A percentile compares a stretch with the other conserved stretches of the same genome.
Evolutionary conservation across 2,888 invertebrate genomes (phyloP).

Genomic region (Drosophila anomalata): DNA sequence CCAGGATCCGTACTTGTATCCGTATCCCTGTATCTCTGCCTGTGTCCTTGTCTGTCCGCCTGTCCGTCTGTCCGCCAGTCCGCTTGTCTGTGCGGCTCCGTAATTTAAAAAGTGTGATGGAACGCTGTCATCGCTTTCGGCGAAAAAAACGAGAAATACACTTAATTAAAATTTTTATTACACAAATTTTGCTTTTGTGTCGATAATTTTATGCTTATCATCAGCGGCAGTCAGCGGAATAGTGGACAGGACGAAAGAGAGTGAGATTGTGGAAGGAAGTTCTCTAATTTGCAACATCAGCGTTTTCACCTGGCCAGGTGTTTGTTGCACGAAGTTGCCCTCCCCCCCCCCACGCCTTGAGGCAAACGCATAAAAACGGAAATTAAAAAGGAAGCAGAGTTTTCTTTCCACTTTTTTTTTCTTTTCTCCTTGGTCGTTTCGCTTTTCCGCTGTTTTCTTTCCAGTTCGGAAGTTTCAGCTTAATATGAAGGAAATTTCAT

Average conservation of each 20-base stretch:
- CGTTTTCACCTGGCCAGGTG: conserved; percentile 35
- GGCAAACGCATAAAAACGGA: conserved; percentile 68
- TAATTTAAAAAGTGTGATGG: conserved; percentile 44
- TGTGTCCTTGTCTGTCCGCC: neutral
- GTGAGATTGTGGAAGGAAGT: neutral
- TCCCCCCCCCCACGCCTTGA: conserved; percentile 10
- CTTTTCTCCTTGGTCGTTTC: conserved; percentile 13
- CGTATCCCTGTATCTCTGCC: conserved; percentile 8
- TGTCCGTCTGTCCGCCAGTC: neutral
- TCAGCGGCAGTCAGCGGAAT: conserved; percentile 38
- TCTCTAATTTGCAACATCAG: conserved; percentile 74
- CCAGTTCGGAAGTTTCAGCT: conserved; percentile 58
- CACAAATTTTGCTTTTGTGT: conserved; percentile 73
- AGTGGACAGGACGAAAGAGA: too few species aligned
- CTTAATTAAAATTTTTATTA: conserved; percentile 79
- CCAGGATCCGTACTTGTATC: conserved; percentile 18
- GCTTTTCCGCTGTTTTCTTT: conserved; percentile 13
- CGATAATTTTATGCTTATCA: conserved; percentile 79
- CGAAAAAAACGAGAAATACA: conserved; percentile 44
- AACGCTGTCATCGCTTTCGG: conserved; percentile 49
- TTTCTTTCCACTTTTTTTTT: neutral
- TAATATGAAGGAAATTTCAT: conserved; percentile 75
- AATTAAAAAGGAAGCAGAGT: conserved; percentile 73
- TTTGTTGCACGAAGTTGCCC: conserved; percentile 6
- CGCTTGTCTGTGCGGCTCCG: neutral